A percentile compares a stretch with the other conserved stretches of the same genome.
Evolutionary conservation across 2,888 invertebrate genomes (phyloP).

Genomic region (Electrophaes corylata): DNA sequence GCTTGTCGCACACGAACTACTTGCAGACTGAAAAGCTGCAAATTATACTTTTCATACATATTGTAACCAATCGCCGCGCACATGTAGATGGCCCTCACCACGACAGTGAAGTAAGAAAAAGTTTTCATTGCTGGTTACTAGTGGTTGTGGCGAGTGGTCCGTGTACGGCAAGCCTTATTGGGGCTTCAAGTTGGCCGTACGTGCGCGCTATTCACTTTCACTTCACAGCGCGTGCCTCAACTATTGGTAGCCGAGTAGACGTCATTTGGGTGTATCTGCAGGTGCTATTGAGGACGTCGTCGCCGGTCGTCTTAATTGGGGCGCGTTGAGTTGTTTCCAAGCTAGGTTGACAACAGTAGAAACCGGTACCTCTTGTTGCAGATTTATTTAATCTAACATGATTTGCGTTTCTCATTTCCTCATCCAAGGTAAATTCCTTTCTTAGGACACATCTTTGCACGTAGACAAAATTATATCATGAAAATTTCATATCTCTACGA

Average conservation of each 20-base stretch:
- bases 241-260: conserved; percentile 60
- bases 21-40: background rate
- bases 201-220: conserved; percentile 82
- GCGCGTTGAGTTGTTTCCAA: conserved; percentile 1
- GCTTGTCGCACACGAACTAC: background rate
- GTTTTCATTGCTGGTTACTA: background rate
- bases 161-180: conserved; percentile 53
- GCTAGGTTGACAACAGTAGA: conserved; percentile 1
- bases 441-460: too few relatives aligned
- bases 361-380: background rate
- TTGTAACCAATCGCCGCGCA: background rate
- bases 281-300: conserved; percentile 52
- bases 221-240: conserved; percentile 72
- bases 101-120: background rate
- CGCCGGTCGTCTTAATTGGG: conserved; percentile 27
- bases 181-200: conserved; percentile 74
- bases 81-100: background rate
- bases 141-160: background rate
- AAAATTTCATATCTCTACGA: too few relatives aligned
- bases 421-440: background rate
- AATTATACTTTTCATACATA: background rate
- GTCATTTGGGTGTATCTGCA: conserved; percentile 56
- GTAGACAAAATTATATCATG: too few relatives aligned
- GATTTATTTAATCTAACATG: background rate
- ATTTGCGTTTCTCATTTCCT: background rate